phyloP scores from a whole-genome alignment of 2,797 vertebrate genomes.

The Sylvia borin region DNA sequence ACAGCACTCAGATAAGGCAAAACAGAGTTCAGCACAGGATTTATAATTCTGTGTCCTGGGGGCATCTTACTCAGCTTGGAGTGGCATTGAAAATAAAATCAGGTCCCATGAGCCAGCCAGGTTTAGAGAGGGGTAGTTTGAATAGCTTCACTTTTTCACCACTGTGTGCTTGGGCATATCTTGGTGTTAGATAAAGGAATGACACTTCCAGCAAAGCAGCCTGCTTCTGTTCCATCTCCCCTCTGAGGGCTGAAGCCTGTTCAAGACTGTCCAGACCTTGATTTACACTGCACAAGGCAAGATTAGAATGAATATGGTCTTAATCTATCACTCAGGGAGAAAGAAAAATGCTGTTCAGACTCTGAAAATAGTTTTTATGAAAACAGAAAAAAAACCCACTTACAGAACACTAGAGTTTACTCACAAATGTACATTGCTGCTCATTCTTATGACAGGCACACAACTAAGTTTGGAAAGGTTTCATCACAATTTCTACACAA shows the following conservation, averaged over 20 bases:
- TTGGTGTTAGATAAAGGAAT: neutral
- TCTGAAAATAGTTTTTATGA: neutral
- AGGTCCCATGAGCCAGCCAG: neutral
- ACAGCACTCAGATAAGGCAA: neutral
- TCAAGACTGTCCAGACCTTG: neutral
- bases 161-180: neutral
- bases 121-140: neutral
- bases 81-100: neutral
- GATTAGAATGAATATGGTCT: neutral
- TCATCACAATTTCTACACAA: neutral
- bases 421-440: neutral
- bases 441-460: neutral
- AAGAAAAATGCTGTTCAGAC: neutral
- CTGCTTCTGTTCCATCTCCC: neutral
- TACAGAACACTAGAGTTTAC: neutral
- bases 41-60: neutral
- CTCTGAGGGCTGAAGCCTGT: neutral
- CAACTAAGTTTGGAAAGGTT: neutral
- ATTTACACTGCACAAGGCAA: neutral
- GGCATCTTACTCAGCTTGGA: neutral
- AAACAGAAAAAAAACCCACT: neutral
- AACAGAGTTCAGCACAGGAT: neutral
- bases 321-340: neutral
- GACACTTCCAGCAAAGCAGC: neutral
- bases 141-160: neutral